phyloP scores from a whole-genome alignment of 2,797 vertebrate genomes.

The Sebastes dallii region DNA sequence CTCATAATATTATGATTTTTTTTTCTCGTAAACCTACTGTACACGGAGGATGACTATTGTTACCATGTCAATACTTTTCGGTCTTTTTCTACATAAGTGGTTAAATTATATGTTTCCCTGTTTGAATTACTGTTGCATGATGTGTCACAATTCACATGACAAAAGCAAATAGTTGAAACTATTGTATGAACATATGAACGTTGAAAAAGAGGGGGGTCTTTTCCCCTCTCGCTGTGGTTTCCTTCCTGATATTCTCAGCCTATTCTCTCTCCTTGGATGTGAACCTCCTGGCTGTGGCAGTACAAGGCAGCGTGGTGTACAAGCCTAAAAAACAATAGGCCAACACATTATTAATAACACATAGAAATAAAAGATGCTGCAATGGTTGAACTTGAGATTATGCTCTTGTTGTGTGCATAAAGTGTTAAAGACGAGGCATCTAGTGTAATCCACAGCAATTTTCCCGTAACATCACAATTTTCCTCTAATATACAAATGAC shows the following conservation, averaged over 20 bases:
- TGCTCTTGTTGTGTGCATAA: background rate
- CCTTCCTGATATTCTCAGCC: slow-evolving; percentile 63
- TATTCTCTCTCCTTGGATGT: slow-evolving; percentile 49
- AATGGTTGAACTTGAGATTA: background rate
- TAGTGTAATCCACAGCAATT: slow-evolving; percentile 17
- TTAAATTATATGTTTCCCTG: too few species aligned
- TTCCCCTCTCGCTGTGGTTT: slow-evolving; percentile 56
- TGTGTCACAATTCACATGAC: background rate
- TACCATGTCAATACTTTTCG: background rate
- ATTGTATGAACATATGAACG: background rate
- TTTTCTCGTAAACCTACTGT: too few species aligned
- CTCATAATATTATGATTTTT: too few species aligned
- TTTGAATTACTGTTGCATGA: background rate
- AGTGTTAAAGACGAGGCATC: background rate
- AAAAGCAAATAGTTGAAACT: background rate
- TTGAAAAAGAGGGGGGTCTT: slow-evolving; percentile 34
- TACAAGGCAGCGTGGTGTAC: background rate
- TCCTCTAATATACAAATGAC: background rate
- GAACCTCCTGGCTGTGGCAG: slow-evolving; percentile 55
- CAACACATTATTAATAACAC: background rate
- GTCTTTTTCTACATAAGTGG: background rate
- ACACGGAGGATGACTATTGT: background rate
- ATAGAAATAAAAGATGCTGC: background rate
- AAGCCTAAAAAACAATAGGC: slow-evolving; percentile 10
- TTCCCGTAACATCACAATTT: background rate